Conservation (phyloP, 2,888 invertebrate species). For the Epiblema foenella region DNA sequence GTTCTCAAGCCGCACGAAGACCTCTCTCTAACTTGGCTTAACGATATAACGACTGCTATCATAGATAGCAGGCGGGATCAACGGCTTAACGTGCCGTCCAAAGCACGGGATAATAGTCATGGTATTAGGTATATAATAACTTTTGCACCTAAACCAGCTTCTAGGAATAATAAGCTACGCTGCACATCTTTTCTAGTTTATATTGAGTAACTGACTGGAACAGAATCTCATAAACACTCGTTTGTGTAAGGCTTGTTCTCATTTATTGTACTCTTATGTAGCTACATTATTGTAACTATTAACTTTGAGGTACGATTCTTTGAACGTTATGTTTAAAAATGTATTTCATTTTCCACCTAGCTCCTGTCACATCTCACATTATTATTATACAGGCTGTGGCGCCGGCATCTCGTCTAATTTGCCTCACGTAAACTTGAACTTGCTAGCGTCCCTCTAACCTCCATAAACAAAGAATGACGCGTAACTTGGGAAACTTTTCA, state of each 20-base stretch:
- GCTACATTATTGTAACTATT: background rate
- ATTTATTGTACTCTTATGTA: background rate
- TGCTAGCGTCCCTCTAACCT: conserved; percentile 27
- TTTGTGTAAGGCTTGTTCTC: background rate
- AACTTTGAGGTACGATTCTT: background rate
- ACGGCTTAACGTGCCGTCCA: no score
- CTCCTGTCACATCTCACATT: background rate
- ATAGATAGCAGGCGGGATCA: no score
- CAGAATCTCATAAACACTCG: background rate
- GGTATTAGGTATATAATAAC: no score
- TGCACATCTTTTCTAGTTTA: background rate
- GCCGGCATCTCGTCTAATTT: conserved; percentile 4
- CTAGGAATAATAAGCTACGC: background rate
- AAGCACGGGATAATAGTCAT: no score
- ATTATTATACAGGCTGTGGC: background rate
- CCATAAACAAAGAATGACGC: conserved; percentile 19
- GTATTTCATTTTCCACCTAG: background rate
- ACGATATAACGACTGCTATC: no score
- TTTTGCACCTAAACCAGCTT: background rate
- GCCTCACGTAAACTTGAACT: conserved; percentile 29
- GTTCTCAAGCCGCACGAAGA: no score
- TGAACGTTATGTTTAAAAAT: background rate
- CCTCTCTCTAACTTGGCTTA: no score
- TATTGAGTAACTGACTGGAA: background rate
- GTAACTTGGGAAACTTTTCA: conserved; percentile 25